A percentile compares a stretch with the other conserved stretches of the same genome.
Conservation (phyloP, 2,797 vertebrate species). For the Eupleurogrammus muticus region DNA sequence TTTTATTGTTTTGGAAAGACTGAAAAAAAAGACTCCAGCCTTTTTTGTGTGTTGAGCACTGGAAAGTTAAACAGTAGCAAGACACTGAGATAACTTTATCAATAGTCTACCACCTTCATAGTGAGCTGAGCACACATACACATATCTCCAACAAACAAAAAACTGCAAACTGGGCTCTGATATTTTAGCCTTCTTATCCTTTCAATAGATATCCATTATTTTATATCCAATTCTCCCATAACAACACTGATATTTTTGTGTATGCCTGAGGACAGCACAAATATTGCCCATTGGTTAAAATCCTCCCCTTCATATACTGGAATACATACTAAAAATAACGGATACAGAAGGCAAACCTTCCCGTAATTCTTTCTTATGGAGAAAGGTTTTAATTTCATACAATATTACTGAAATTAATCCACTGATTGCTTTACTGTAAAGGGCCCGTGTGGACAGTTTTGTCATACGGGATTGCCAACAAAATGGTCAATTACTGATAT, state of each 20-base stretch:
- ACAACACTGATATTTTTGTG: not conserved
- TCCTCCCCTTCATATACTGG: not conserved
- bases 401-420: slow-evolving; percentile 53
- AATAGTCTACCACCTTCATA: slow-evolving; percentile 8
- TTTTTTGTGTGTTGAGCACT: too few species aligned
- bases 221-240: not conserved
- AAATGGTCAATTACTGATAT: slow-evolving; percentile 79
- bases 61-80: slow-evolving; percentile 34
- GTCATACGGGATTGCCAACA: slow-evolving; percentile 59
- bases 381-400: slow-evolving; percentile 36
- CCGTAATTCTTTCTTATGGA: slow-evolving; percentile 2
- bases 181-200: slow-evolving; percentile 7
- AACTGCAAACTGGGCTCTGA: slow-evolving; percentile 1
- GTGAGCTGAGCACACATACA: slow-evolving; percentile 20
- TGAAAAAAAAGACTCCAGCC: not conserved
- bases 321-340: not conserved
- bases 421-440: slow-evolving; percentile 40
- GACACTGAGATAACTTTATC: slow-evolving; percentile 40
- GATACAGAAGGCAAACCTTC: not conserved
- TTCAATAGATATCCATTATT: slow-evolving; percentile 15
- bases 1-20: not conserved
- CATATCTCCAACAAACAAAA: slow-evolving; percentile 6
- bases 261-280: not conserved
- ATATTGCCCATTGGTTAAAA: not conserved
- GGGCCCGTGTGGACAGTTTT: slow-evolving; percentile 44